These are phyloP conservation scores for Dryoscopus gambensis DNA, from an alignment of 2,113 vertebrate species.

Conservation along the genomic window DNA sequence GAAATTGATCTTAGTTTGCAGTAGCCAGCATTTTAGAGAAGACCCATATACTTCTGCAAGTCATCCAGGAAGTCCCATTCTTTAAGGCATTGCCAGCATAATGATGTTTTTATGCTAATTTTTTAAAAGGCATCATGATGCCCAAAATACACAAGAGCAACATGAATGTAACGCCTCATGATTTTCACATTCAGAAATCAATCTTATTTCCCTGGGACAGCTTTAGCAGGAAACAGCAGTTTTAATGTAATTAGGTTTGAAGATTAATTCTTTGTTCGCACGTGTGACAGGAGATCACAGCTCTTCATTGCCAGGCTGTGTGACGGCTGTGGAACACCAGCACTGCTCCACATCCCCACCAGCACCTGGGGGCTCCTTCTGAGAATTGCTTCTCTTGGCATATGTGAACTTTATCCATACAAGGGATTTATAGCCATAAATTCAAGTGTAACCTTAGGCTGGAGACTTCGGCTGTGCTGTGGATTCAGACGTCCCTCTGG, in stretches of 20 bases:
- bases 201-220: background rate
- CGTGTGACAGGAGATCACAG: background rate
- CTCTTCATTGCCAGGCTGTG: background rate
- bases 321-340: background rate
- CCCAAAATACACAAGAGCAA: background rate
- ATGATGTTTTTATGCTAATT: background rate
- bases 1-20: background rate
- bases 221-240: background rate
- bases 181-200: conserved; percentile 1
- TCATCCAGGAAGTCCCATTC: background rate
- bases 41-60: background rate
- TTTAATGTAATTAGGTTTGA: background rate
- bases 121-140: background rate
- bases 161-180: background rate
- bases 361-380: background rate
- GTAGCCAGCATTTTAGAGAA: background rate
- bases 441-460: background rate
- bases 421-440: background rate
- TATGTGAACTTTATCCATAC: rapidly evolving
- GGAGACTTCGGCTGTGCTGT: background rate
- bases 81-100: background rate
- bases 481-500: background rate
- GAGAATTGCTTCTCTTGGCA: background rate
- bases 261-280: background rate
- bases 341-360: background rate